Evolutionary conservation across 2,888 invertebrate genomes (phyloP).

Genomic region (Synergus umbraculus): DNA sequence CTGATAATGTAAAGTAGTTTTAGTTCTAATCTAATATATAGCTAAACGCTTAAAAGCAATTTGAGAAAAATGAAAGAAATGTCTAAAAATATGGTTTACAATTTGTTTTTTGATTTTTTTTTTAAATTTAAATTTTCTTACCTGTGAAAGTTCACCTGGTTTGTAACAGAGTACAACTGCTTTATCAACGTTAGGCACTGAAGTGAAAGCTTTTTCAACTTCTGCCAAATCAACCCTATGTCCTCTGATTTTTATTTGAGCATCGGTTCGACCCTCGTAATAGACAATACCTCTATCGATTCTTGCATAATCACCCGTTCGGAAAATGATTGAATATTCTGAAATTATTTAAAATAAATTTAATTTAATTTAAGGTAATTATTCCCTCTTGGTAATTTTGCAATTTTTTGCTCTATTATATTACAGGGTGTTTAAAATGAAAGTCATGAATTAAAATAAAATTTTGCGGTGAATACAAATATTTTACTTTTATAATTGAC

Average conservation of each 20-base stretch:
- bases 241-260: constrained; percentile 91
- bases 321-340: constrained; percentile 87
- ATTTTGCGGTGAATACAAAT: too few relatives aligned
- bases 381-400: background rate
- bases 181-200: constrained; percentile 84
- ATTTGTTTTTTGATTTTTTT: background rate
- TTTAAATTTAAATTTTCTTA: constrained; percentile 55
- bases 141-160: constrained; percentile 82
- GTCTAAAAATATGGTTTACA: background rate
- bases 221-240: constrained; percentile 91
- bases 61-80: background rate
- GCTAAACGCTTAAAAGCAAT: background rate
- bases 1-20: constrained; percentile 76
- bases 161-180: constrained; percentile 89
- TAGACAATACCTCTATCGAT: constrained; percentile 83
- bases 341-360: background rate
- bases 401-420: too few relatives aligned
- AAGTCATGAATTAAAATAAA: too few relatives aligned
- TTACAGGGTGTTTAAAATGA: too few relatives aligned
- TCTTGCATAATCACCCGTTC: constrained; percentile 91
- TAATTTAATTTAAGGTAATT: background rate
- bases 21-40: background rate
- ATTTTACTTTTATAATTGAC: too few relatives aligned
- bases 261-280: constrained; percentile 91
- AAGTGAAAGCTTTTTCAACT: constrained; percentile 86